Evolutionary conservation across 2,113 vertebrate genomes (phyloP), one percentile per base, ranked within the genome.

Genomic region (Eptatretus burgeri): DNA sequence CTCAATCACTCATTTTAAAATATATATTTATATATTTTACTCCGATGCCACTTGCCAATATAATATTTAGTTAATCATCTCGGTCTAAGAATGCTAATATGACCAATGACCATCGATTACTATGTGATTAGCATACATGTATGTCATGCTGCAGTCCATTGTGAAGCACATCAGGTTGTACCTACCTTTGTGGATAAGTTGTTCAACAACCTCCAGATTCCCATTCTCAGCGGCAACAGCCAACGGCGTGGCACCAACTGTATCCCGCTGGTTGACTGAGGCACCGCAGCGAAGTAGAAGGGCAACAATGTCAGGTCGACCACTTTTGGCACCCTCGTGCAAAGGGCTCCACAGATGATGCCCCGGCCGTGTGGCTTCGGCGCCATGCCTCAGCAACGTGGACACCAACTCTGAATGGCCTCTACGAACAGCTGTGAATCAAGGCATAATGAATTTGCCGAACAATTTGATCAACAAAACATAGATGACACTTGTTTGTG

Each of bases 301-400:
- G 64, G 73, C 72, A 51, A 78, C 4, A 52, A 83, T 70, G 27
- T 79, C 80, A 18, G 70, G 74, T 62, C 70, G 76, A n/a, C 80
- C 81, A 65, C 76, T 78, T 70, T 81, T 84, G 18, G 80, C 81
- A 14, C 82, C 82, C 74, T 86, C 83, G 2, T 87, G 82, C 63
- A 76, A 75, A 27, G 79, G 78, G 1, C 78, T 85, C 81, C 80
- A 83, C 49, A 67, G 72, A 51, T 73, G 80, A 60, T 74, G 68
- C 8, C 80, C 82, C 0, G 81, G 76, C 69, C 83, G 80, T 68
- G 80, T 76, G 66, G 83, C 76, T 12, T 70, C 75, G 63, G 77
- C 72, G 12, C 79, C 79, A 51, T 78, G 68, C 68, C 74, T 75
- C 64, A 86, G 73, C 63, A 91, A 75, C n/a, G 68, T 19, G 2